phyloP scores from a whole-genome alignment of 2,113 vertebrate species.

The Ceyx melanurus region DNA sequence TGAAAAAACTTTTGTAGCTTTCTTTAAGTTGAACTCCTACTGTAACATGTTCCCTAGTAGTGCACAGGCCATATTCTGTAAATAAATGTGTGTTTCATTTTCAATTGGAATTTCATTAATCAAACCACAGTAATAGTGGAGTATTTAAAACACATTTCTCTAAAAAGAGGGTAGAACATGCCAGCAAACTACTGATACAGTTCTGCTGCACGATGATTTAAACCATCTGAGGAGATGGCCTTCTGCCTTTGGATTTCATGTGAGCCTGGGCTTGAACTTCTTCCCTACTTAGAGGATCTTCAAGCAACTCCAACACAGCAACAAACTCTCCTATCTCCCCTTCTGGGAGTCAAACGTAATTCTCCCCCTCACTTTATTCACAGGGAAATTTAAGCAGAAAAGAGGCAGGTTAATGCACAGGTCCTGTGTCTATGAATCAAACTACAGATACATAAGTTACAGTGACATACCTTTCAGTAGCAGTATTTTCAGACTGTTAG shows the following conservation, averaged over 20 bases:
- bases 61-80: neutral
- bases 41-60: neutral
- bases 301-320: neutral
- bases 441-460: neutral
- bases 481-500: neutral
- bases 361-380: neutral
- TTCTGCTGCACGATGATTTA: neutral
- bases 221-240: slow-evolving; percentile 33
- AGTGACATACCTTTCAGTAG: neutral
- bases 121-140: slow-evolving; percentile 34
- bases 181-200: slow-evolving; percentile 7
- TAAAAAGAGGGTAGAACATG: neutral
- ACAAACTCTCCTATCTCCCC: neutral
- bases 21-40: slow-evolving; percentile 4
- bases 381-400: neutral
- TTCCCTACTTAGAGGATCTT: neutral
- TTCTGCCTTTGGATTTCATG: neutral
- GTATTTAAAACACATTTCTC: slow-evolving; percentile 61
- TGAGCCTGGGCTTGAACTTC: neutral
- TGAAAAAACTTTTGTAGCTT: slow-evolving; percentile 15
- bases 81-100: slow-evolving; percentile 64
- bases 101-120: slow-evolving; percentile 60
- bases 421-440: neutral
- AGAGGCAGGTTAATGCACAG: neutral
- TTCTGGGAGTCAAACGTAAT: neutral